Evolutionary conservation across 2,113 vertebrate genomes (phyloP).

Genomic region (Sphyrna mokarran): DNA sequence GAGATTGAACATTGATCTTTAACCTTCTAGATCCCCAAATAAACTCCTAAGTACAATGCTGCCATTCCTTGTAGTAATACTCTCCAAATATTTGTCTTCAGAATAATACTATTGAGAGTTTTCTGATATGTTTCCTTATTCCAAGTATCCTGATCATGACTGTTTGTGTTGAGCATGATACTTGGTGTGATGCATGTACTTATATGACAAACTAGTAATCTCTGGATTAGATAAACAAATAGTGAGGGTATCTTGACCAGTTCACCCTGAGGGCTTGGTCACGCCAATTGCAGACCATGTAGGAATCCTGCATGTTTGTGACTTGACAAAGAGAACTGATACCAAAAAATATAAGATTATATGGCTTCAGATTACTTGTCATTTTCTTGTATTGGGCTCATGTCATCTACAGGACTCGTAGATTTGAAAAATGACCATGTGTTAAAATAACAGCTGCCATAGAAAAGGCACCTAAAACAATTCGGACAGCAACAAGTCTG

Average conservation of each 20-base stretch:
- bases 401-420: constrained; percentile 42
- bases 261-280: constrained; percentile 11
- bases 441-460: constrained; percentile 47
- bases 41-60: background rate
- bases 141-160: background rate
- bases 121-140: constrained; percentile 13
- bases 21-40: background rate
- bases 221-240: constrained; percentile 27
- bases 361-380: constrained; percentile 45
- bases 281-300: constrained; percentile 20
- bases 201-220: constrained; percentile 27
- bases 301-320: background rate
- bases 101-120: background rate
- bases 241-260: constrained; percentile 19
- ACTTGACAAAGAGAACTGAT: constrained; percentile 33
- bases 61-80: background rate
- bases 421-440: constrained; percentile 47
- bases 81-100: constrained; percentile 11
- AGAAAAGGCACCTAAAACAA: constrained; percentile 42
- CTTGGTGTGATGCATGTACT: background rate
- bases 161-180: background rate
- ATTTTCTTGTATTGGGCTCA: constrained; percentile 40
- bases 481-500: constrained; percentile 44
- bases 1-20: background rate
- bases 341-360: constrained; percentile 40